Evolutionary conservation across 2,113 vertebrate species (phyloP).

Genomic region (Rostratula benghalensis): DNA sequence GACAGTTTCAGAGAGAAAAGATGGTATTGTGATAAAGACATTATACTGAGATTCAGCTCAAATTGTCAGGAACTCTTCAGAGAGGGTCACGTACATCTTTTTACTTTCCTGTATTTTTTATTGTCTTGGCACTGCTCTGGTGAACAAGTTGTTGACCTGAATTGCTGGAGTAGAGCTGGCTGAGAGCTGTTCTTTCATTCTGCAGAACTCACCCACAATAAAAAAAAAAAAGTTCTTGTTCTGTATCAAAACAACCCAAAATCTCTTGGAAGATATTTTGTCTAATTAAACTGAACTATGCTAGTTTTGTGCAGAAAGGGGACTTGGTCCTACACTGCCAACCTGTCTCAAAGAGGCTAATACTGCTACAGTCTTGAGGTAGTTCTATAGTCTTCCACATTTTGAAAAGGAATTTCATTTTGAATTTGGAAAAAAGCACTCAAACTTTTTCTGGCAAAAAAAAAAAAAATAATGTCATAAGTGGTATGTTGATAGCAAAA

Average conservation of each 20-base stretch:
- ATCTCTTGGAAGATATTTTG: not conserved
- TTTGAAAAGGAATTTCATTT: not conserved
- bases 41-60: not conserved
- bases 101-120: not conserved
- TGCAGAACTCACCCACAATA: not conserved
- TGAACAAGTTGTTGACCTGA: not conserved
- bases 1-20: slow-evolving; percentile 26
- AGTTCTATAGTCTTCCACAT: not conserved
- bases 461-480: not conserved
- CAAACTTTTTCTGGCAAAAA: not conserved
- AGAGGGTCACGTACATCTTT: not conserved
- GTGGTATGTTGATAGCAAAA: not conserved
- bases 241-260: not conserved
- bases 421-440: not conserved
- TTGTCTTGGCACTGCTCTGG: not conserved
- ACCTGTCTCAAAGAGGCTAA: not conserved
- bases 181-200: not conserved
- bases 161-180: not conserved
- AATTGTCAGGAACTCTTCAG: not conserved
- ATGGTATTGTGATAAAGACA: slow-evolving; percentile 31
- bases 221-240: not conserved
- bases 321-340: not conserved
- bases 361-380: not conserved
- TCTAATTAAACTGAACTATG: not conserved
- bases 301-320: not conserved